Evolutionary conservation across 2,888 invertebrate species (phyloP), one percentile per base, ranked within the genome.

Genomic region (Aplocera efformata): DNA sequence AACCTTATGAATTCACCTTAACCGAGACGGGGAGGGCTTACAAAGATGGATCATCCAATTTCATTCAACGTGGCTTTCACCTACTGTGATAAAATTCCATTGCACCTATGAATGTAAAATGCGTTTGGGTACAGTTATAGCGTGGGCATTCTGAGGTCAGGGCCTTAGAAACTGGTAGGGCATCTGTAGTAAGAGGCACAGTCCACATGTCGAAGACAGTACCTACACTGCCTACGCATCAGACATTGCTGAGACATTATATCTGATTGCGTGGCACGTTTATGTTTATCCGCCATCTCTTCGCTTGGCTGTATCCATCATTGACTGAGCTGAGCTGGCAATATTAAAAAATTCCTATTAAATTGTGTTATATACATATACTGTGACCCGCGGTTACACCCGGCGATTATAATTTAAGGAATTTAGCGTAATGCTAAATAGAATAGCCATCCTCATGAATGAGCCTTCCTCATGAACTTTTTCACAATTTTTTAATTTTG

Each of bases 71-170:
- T 31, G 35, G 34, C 29, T 21, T 40, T 40, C 26, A 39, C 39
- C 25, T 24, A 42, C 48, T 46, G 24, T 28, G 38, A 42, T 48
- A 37, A 48, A 40, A 48, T 31, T 48, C 36, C 29, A 33, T 50
- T 40, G 37, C 47, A 45, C 42, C 55, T 52, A 55, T 55, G 52
- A 50, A 47, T 50, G 47, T 50, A 42, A 47, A 47, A 53, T 52
- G 50, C 37, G 43, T 50, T 42, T 45, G 49, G 44, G 43, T 71
- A 81, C 82, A 72, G 84, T 81, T 83, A 83, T 51, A 52, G 78
- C 71, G 84, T 84, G 76, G 84, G 85, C 67, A 67, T 63, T 49
- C 30, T 48, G 42, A 48, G 46, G 47, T 40, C 45, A 41, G 36
- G 30, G 40, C 44, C 36, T 40, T 36, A 40, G 26, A 9, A 10